Percentiles rank a stretch among this genome's conserved stretches.
Conservation (phyloP, 2,797 vertebrate genomes). For the Serranus cabrilla region DNA sequence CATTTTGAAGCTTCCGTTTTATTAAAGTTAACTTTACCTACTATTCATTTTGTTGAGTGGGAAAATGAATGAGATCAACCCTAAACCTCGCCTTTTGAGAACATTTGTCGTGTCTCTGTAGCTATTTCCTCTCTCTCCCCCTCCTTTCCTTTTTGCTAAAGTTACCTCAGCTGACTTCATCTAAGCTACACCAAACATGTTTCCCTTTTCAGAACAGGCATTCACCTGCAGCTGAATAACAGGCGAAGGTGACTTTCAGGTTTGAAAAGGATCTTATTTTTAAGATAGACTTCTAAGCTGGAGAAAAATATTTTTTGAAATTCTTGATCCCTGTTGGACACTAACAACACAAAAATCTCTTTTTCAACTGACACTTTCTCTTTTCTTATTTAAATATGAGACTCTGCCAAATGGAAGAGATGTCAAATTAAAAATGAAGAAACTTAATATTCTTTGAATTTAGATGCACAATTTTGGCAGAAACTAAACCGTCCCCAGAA, state of each 20-base stretch:
- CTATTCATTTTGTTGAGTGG: background rate
- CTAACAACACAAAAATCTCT: background rate
- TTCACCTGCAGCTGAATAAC: background rate
- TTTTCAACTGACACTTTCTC: background rate
- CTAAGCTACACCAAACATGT: background rate
- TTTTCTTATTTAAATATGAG: background rate
- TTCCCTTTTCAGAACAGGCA: background rate
- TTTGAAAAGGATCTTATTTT: background rate
- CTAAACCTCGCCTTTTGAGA: background rate
- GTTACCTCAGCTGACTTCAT: conserved; percentile 2
- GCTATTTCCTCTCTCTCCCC: background rate
- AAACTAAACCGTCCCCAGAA: no score
- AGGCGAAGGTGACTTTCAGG: background rate
- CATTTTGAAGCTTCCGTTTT: background rate
- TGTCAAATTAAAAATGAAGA: background rate
- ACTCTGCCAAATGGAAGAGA: background rate
- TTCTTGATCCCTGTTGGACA: background rate
- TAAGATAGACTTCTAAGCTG: background rate
- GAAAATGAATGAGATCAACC: background rate
- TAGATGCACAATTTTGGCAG: background rate
- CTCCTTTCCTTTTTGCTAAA: background rate
- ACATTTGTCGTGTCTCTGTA: background rate
- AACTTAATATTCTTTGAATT: background rate
- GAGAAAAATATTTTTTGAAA: background rate
- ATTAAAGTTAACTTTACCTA: background rate